Evolutionary conservation across 92 coral and sea anemone genomes (phyloP), one percentile per base, ranked within the genome.

Genomic region (Siderastrea siderea): DNA sequence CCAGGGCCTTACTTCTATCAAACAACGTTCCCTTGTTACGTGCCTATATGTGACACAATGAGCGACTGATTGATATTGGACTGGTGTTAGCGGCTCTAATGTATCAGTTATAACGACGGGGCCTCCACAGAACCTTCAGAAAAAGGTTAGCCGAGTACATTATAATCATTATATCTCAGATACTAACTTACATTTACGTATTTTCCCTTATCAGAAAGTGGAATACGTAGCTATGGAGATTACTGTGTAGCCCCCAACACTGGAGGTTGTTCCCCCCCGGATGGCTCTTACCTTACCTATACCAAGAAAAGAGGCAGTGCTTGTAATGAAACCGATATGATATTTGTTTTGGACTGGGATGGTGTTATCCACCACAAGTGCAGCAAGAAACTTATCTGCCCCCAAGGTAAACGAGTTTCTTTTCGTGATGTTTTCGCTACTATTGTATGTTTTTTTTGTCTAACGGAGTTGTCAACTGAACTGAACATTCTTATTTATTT

Each of bases 341-440:
- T 75, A 45, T 91, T 87, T 71, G 70, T 91, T 3, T 9, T 91
- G 45, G 94, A 91, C 50, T 59, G 64, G 47, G 94, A 91, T 69
- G 94, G 94, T 14, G 86, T 87, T 16, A 91, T 91, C 2, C 90
- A 64, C 71, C 94, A 91, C 76, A 91, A 91, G 76, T 91, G 94
- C 89, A 91, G 94, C 88, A 84, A 84, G 68, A 91, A 91, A 78
- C 74, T 91, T 14, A 65, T 91, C 57, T 91, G 94, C 67, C 88
- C 94, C 13, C 71, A 91, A 65, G 91, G 92, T 91, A 82, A 61
- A 17, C 46, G 2, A 3, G 12, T 43, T 44, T n/a, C 46, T 19
- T 53, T 47, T 43, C 4, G 50, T 2, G 26, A 26, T 26, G 38
- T 26, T 26, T 68, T 6, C 12, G 11, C 26, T 17, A 26, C 17